Evolutionary conservation across 1,140 invertebrate species (phyloP), one percentile per base, ranked within the genome.

Genomic region (Condylostylus longicornis): DNA sequence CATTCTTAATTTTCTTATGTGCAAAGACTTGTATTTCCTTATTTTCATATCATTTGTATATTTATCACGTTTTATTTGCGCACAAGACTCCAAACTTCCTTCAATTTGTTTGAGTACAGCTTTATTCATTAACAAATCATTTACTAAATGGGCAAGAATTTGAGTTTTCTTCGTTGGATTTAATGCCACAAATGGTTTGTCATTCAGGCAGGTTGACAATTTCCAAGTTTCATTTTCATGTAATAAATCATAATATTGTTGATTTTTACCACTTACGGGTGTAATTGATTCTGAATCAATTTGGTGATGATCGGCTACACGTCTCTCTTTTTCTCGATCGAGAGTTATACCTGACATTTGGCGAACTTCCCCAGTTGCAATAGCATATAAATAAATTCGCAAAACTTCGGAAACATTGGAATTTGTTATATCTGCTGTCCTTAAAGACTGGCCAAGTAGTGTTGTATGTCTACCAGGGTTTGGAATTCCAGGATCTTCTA

Each of bases 401-500:
- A 96, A 60, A 21, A 95, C 78, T 61, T 97, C 90, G 22, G 83
- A 86, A n/a, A 97, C 69, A 53, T 89, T 91, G 10, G 76, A 75
- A 40, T 88, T 82, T 1, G 83, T 93, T 17, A 95, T 84, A 47
- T 93, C 88, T 3, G 87, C 83, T 54, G 93, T 86, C 18, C 84
- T 76, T 5, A 95, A 67, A 42, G 85, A 89, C 58, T 95, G 89
- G 0, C 85, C 85, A 1, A 95, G 64, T 3, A 85, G 69, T 0
- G 88, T 94, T 0, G 83, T 83, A 51, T 89, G 82, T 5, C 83
- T 63, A 0, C 80, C 79, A 0, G 82, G 82, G 56, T 88, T 86
- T 0, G 87, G 86, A 19, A 95, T 84, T 1, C 91, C 90, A 1
- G 90, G 89, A 66, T 96, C 90, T 64, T 91, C 78, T 34, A 97